Percentiles rank a stretch among this genome's conserved stretches.
Evolutionary conservation across 2,113 vertebrate species (phyloP).

Genomic region (Sturnus vulgaris): DNA sequence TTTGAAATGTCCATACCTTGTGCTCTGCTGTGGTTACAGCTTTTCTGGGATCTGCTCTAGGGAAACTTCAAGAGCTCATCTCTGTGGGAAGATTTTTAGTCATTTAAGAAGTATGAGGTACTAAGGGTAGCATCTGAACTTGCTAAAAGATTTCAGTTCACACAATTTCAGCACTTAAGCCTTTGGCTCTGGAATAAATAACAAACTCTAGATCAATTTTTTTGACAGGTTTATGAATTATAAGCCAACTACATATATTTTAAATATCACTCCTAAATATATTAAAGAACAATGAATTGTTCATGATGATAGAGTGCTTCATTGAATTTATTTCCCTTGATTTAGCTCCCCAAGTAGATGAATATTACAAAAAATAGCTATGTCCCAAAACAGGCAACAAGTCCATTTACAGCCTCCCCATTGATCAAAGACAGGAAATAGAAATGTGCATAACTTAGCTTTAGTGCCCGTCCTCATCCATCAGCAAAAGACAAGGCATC

Average conservation of each 20-base stretch:
- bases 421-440: background rate
- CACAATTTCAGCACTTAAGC: background rate
- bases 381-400: background rate
- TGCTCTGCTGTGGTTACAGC: background rate
- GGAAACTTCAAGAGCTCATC: background rate
- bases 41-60: background rate
- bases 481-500: background rate
- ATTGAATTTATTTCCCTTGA: background rate
- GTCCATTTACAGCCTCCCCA: background rate
- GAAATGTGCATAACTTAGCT: background rate
- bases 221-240: background rate
- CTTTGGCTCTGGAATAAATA: background rate
- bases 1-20: slow-evolving; percentile 58
- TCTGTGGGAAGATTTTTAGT: background rate
- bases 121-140: background rate
- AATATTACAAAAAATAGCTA: background rate
- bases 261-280: background rate
- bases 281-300: background rate
- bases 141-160: background rate
- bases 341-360: background rate
- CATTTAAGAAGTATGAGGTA: background rate
- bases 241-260: background rate
- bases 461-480: background rate
- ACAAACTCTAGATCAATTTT: background rate
- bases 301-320: background rate